Evolutionary conservation across 2,888 invertebrate genomes (phyloP), one percentile per base, ranked within the genome.

Genomic region (Alloplasta piceator): DNA sequence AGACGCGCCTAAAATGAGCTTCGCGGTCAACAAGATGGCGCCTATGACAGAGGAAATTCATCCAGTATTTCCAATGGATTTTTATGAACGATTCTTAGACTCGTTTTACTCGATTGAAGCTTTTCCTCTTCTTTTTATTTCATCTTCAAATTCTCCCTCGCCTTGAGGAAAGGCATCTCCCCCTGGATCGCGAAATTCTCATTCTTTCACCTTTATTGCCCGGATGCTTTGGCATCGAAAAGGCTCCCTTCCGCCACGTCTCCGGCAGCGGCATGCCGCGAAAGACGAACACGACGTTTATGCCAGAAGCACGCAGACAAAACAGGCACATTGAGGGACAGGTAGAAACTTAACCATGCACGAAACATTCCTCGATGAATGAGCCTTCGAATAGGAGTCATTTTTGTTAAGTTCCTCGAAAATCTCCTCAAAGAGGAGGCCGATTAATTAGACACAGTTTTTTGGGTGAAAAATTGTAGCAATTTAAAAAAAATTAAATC

Each of bases 11-110:
- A n/a, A n/a, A n/a, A n/a, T n/a, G n/a, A n/a, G n/a, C 26, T 3
- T 26, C 26, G 3, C 1, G 26, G 26, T 64, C 46, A 7, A 48
- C 56, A 67, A 60, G 58, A 80, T 77, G 55, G 58, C 50, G 26
- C 26, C 26, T 26, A 26, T 26, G 73, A 76, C 67, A 67, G 84
- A 82, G 82, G 67, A 76, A 79, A 82, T 84, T 86, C 83, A 87
- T 87, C 85, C 87, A 85, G 75, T 85, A 85, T 87, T 88, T 84
- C 63, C 71, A 71, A 52, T 72, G 64, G 56, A 68, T 56, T 64
- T 67, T 71, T 84, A 85, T 81, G 81, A 82, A 70, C 26, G 26
- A 26, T 26, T 3, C 26, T 3, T 26, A 2, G 26, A 26, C 26
- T 26, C n/a, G n/a, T 46, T 48, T n/a, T 26, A 3, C 26, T 26